A percentile compares a stretch with the other conserved stretches of the same genome.
phyloP scores from a whole-genome alignment of 2,888 invertebrate species.

The Dryobotodes eremita region DNA sequence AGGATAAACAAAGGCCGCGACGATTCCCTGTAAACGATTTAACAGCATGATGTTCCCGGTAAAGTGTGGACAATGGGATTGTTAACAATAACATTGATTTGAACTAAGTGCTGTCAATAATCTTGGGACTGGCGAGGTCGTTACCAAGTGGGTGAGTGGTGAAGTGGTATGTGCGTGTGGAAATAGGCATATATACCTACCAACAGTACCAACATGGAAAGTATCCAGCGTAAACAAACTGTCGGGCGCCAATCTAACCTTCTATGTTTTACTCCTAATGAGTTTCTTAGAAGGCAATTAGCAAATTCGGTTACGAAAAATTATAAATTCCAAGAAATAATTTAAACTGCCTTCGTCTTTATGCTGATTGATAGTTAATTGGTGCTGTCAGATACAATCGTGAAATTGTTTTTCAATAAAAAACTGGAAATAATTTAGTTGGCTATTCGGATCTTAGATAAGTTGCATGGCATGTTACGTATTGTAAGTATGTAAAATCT shows the following conservation, averaged over 20 bases:
- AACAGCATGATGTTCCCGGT: constrained; percentile 78
- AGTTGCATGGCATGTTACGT: constrained; percentile 33
- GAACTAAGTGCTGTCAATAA: constrained; percentile 59
- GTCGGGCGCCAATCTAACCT: neutral
- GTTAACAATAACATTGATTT: constrained; percentile 72
- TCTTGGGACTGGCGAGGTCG: constrained; percentile 32
- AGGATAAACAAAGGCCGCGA: constrained; percentile 81
- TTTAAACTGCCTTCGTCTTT: constrained; percentile 13
- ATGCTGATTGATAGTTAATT: constrained; percentile 38
- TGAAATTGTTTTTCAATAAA: constrained; percentile 9
- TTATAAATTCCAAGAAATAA: constrained; percentile 29
- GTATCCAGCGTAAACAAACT: constrained; percentile 10
- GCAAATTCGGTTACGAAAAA: constrained; percentile 16
- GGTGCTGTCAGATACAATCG: constrained; percentile 13
- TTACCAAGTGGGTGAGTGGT: constrained; percentile 31
- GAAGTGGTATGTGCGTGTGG: constrained; percentile 16
- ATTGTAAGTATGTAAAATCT: constrained; percentile 40
- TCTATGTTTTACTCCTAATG: constrained; percentile 5
- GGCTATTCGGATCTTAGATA: constrained; percentile 7
- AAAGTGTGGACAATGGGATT: constrained; percentile 84
- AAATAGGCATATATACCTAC: neutral
- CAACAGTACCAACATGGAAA: neutral
- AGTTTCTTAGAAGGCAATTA: constrained; percentile 39
- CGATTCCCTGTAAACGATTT: constrained; percentile 82
- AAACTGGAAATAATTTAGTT: constrained; percentile 18